phyloP scores from a whole-genome alignment of 1,140 invertebrate genomes.

The Achroia grisella region DNA sequence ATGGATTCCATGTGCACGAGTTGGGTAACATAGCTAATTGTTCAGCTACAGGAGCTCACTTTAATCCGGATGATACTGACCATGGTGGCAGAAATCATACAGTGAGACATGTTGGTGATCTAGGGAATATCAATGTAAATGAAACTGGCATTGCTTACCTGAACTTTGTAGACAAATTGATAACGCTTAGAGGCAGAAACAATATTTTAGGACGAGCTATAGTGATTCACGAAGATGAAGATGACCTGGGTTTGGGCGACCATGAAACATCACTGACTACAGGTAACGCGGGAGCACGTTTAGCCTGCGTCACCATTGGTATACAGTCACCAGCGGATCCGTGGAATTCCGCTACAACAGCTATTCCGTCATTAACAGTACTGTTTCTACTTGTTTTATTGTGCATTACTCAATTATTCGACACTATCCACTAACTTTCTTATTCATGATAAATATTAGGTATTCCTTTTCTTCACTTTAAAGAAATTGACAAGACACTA shows the following conservation, averaged over 20 bases:
- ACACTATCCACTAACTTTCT: neutral
- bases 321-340: slow-evolving; percentile 53
- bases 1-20: slow-evolving; percentile 91
- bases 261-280: slow-evolving; percentile 81
- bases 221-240: slow-evolving; percentile 83
- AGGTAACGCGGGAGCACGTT: slow-evolving; percentile 85
- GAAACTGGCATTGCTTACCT: slow-evolving; percentile 70
- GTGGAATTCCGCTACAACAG: slow-evolving; percentile 37
- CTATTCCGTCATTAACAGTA: slow-evolving; percentile 25
- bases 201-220: slow-evolving; percentile 85
- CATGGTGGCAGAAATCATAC: slow-evolving; percentile 44
- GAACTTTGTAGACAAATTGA: slow-evolving; percentile 77
- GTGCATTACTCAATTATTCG: too few relatives aligned
- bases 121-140: slow-evolving; percentile 84
- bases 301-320: slow-evolving; percentile 87
- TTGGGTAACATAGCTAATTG: slow-evolving; percentile 84
- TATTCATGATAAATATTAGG: neutral
- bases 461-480: neutral
- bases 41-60: slow-evolving; percentile 79
- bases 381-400: slow-evolving; percentile 9
- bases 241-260: slow-evolving; percentile 84
- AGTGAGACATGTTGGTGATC: slow-evolving; percentile 89
- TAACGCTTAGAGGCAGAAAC: slow-evolving; percentile 76
- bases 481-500: too few relatives aligned
- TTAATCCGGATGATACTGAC: slow-evolving; percentile 76